These are phyloP conservation scores for Etia nguti DNA, from an alignment of 2,113 vertebrate species.

Conservation along the genomic window DNA sequence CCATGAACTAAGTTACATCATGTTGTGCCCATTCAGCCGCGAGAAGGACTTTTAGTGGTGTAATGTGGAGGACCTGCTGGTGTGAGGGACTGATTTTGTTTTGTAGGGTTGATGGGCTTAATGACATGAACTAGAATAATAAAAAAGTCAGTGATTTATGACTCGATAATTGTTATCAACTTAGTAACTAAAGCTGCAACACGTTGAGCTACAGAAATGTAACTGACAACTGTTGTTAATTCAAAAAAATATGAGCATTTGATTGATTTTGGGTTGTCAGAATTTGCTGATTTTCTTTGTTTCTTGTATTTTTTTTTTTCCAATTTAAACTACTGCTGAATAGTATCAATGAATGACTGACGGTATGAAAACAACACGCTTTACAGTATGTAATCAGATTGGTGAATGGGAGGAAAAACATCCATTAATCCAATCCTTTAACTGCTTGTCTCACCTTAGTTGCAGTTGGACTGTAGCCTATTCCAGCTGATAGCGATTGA, in stretches of 20 bases:
- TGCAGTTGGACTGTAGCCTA: neutral
- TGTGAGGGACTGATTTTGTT: neutral
- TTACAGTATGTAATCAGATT: neutral
- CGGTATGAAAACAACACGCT: neutral
- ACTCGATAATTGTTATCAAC: neutral
- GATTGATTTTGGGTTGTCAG: neutral
- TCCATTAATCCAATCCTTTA: neutral
- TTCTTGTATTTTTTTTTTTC: accelerated
- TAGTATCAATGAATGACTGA: neutral
- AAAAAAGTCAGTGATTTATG: neutral
- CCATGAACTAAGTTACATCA: constrained; percentile 16
- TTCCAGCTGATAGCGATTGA: neutral
- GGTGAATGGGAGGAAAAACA: neutral
- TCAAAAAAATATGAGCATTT: neutral
- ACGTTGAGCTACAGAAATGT: neutral
- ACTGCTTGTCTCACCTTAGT: neutral
- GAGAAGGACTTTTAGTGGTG: neutral
- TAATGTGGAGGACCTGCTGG: neutral
- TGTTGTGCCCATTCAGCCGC: constrained; percentile 11
- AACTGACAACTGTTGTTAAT: neutral
- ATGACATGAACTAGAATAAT: constrained; percentile 37
- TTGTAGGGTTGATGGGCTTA: neutral
- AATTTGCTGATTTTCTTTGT: neutral
- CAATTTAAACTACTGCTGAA: neutral
- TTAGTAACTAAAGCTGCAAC: neutral